Evolutionary conservation across 1,140 invertebrate genomes (phyloP), one percentile per base, ranked within the genome.

Genomic region (Drosophila murphyi): DNA sequence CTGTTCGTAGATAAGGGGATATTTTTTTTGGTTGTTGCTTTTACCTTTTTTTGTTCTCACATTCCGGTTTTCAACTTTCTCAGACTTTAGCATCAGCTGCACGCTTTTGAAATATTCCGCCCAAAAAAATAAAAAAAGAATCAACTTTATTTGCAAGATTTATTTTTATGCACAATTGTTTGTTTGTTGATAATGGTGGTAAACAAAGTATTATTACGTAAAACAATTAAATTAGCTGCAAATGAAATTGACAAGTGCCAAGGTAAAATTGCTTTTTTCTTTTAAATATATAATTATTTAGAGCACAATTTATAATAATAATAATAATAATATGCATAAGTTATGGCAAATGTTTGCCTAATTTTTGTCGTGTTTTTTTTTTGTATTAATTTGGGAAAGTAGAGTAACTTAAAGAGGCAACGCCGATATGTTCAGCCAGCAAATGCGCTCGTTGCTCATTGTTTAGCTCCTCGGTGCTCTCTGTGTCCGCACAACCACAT

Each of bases 351-450:
- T 41, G 54, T 39, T 61, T 55, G 39, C 39, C 52, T 34, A 8
- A 2, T 41, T 54, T 52, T 43, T 39, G 31, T 50, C 10, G 5
- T 7, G 35, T 45, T 31, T 4, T 8, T 8, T 12, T 29, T 35
- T 47, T 37, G 20, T 35, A 3, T 56, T 29, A 12, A 41, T 10
- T 61, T 61, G 29, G 12, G 29, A 61, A 47, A 54, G 43, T 59
- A 62, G 57, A 72, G 72, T 72, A 72, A 68, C 73, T 83, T 83
- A 70, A 76, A 80, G 81, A 85, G 76, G 78, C 83, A 88, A 88
- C 83, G 83, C 85, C 85, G 80, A 83, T 83, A 76, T 88, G 62
- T 88, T 88, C 73, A 87, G 83, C 83, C 83, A 88, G 83, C 85
- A 88, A 88, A 88, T 89, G 83, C 76, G 81, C 82, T 83, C 83